Evolutionary conservation across 1,140 invertebrate species (phyloP), one percentile per base, ranked within the genome.

Genomic region (Onthophagus taurus): DNA sequence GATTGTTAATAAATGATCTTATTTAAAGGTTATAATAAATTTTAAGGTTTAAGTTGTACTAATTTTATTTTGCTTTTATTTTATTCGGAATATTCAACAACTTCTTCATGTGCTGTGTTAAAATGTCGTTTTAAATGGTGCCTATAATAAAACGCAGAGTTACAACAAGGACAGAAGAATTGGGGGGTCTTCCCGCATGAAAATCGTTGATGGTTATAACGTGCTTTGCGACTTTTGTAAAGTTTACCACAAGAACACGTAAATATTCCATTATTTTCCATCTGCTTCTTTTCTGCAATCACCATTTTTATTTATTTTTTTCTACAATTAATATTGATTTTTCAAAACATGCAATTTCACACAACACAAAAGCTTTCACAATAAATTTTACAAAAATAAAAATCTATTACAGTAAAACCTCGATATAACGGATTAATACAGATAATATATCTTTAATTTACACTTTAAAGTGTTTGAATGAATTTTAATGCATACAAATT

Each of bases 161-260:
- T 45, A 47, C 73, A 61, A 47, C 72, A 47, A 44, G 45, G 45
- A 24, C 57, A 59, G 34, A 57, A 52, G 42, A 59, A 59, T 19
- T 47, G 45, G 12, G 51, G 42, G 52, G 63, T 62, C 31, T 71
- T 69, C 21, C 71, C 71, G 46, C 57, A 59, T n/a, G 53, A 55
- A 44, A 53, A 59, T 30, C 42, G 45, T 30, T 49, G 47, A 49
- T 59, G 57, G 4, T 49, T 57, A 24, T 47, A 50, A 51, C 57
- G 50, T 4, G 54, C 49, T 41, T 55, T 55, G 34, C 49, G 57
- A 11, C 50, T 52, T 49, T 52, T 57, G 50, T 59, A 59, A 11
- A 48, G 48, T 47, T 53, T 55, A 12, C 54, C 54, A 41, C 57
- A 59, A 23, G 51, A 4, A 50, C 39, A 42, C 56, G 56, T 7